Evolutionary conservation across 2,797 vertebrate genomes (phyloP).

Genomic region (Hoplostethus mediterraneus): DNA sequence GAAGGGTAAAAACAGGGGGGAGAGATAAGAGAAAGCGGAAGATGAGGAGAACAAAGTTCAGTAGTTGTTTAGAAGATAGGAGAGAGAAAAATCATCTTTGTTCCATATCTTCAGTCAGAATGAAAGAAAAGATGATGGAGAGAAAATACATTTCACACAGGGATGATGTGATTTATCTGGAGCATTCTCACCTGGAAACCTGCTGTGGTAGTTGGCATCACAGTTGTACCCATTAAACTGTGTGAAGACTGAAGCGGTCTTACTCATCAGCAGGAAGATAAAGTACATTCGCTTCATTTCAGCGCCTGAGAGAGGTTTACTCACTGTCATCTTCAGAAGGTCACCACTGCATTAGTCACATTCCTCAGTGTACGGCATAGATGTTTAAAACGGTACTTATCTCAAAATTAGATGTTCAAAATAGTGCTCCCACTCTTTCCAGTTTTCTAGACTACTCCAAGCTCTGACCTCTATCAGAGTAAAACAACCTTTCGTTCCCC

Average conservation of each 20-base stretch:
- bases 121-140: too few relatives aligned
- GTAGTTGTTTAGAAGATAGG: too few relatives aligned
- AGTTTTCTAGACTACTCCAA: conserved; percentile 29
- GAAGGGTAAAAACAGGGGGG: neutral
- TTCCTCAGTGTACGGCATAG: conserved; percentile 45
- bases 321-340: conserved; percentile 76
- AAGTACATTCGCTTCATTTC: conserved; percentile 91
- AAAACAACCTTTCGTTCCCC: conserved; percentile 50
- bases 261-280: conserved; percentile 88
- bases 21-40: neutral
- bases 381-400: conserved; percentile 46
- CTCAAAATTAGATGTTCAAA: conserved; percentile 58
- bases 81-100: too few relatives aligned
- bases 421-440: conserved; percentile 23
- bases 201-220: conserved; percentile 94
- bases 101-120: too few relatives aligned
- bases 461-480: conserved; percentile 72
- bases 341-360: conserved; percentile 68
- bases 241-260: conserved; percentile 84
- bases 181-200: conserved; percentile 95
- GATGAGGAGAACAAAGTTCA: neutral
- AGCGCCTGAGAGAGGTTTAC: conserved; percentile 80
- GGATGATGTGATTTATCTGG: neutral
- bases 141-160: neutral
- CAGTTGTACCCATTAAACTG: conserved; percentile 99